These are phyloP conservation scores for Stichopus chloronotus DNA, from an alignment of 35 echinoderm and acorn worm species.

Conservation along the genomic window DNA sequence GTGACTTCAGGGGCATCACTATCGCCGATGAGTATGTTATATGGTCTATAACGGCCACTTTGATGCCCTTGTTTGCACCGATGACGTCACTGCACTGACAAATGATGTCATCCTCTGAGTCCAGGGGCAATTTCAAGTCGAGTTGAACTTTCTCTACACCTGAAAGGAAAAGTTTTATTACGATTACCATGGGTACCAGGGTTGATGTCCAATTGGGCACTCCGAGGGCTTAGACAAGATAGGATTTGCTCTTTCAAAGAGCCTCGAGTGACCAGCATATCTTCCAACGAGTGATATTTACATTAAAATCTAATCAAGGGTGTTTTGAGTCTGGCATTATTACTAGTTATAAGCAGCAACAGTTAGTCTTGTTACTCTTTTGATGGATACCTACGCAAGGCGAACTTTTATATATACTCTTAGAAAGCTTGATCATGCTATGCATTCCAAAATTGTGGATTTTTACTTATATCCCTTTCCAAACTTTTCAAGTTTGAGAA, in stretches of 20 bases:
- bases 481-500: too few species aligned
- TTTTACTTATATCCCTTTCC: too few species aligned
- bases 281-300: neutral
- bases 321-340: too few species aligned
- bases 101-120: constrained; percentile 56
- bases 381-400: too few species aligned
- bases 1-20: constrained; percentile 34
- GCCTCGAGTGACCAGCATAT: neutral
- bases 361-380: too few species aligned
- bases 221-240: too few species aligned
- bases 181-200: neutral
- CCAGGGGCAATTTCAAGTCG: constrained; percentile 45
- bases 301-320: too few species aligned
- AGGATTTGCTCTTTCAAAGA: neutral
- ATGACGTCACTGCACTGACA: constrained; percentile 19
- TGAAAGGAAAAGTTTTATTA: neutral
- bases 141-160: constrained; percentile 39
- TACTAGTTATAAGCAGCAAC: too few species aligned
- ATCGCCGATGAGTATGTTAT: constrained; percentile 39
- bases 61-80: constrained; percentile 51
- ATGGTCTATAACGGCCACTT: constrained; percentile 66
- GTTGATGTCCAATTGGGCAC: too few species aligned
- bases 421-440: too few species aligned
- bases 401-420: too few species aligned
- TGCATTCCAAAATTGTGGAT: too few species aligned